Evolutionary conservation across 1,140 invertebrate species (phyloP).

Genomic region (Bombus vancouverensis): DNA sequence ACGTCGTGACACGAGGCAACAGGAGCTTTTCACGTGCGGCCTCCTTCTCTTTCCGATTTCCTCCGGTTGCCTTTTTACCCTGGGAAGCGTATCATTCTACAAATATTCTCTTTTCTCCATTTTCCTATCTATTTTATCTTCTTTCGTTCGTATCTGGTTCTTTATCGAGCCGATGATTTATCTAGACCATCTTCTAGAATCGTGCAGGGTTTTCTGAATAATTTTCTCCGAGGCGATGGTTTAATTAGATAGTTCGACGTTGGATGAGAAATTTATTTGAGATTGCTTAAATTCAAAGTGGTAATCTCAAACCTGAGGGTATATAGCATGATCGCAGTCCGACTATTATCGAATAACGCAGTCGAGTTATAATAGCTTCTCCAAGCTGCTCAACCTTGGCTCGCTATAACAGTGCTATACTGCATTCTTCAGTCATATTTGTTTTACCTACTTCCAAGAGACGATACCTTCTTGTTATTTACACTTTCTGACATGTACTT

Average conservation of each 20-base stretch:
- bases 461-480: not conserved
- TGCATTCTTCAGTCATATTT: not conserved
- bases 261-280: not conserved
- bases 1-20: constrained; percentile 58
- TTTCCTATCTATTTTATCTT: not conserved
- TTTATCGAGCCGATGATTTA: not conserved
- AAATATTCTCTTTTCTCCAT: not conserved
- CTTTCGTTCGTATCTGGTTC: not conserved
- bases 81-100: not conserved
- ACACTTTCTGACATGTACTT: not conserved
- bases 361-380: not conserved
- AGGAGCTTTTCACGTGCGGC: constrained; percentile 45
- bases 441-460: not conserved
- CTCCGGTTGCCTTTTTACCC: constrained; percentile 6
- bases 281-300: not conserved
- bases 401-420: not conserved
- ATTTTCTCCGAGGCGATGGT: not conserved
- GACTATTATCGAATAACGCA: not conserved
- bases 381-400: not conserved
- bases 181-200: not conserved
- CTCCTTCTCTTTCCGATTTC: constrained; percentile 54
- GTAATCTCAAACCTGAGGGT: not conserved
- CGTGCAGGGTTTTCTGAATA: not conserved
- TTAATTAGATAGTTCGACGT: not conserved
- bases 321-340: too few relatives aligned